Conservation (phyloP, 2,888 invertebrate genomes). For the Ptilodon capucinus region DNA sequence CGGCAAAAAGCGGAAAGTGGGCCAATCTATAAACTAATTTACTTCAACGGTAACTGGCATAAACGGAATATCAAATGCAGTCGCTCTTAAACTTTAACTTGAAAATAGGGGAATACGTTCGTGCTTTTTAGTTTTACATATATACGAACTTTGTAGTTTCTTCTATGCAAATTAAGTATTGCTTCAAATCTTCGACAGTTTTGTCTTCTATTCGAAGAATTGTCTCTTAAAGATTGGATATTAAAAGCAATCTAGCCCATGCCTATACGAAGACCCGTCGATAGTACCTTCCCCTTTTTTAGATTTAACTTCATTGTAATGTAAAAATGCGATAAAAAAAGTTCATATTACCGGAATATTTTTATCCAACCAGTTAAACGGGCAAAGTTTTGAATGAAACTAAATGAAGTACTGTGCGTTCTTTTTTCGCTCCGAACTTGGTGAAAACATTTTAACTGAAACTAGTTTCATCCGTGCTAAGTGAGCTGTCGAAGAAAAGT, state of each 20-base stretch:
- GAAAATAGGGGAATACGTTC: conserved; percentile 10
- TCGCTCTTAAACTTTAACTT: conserved; percentile 11
- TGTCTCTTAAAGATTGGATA: too few species aligned
- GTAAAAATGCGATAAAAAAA: conserved; percentile 11
- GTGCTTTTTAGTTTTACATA: not conserved
- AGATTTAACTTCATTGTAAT: conserved; percentile 3
- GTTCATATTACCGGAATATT: conserved; percentile 11
- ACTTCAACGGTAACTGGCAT: conserved; percentile 48
- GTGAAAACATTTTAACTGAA: conserved; percentile 41
- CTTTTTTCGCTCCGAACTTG: conserved; percentile 25
- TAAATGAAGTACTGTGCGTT: conserved; percentile 25
- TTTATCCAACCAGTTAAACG: conserved; percentile 18
- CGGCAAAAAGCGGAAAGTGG: conserved; percentile 48
- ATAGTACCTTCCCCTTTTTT: not conserved
- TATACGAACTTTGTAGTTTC: too few species aligned
- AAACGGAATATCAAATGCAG: conserved; percentile 45
- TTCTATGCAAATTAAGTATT: not conserved
- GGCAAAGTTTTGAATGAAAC: conserved; percentile 20
- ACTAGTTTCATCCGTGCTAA: conserved; percentile 38
- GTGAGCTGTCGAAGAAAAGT: conserved; percentile 41
- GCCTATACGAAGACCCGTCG: not conserved
- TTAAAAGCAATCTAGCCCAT: not conserved
- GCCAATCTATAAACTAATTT: conserved; percentile 62
- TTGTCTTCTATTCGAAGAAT: not conserved
- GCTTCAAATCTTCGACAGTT: not conserved